Conservation (phyloP, 2,888 invertebrate species). For the Nomada ruficornis region DNA sequence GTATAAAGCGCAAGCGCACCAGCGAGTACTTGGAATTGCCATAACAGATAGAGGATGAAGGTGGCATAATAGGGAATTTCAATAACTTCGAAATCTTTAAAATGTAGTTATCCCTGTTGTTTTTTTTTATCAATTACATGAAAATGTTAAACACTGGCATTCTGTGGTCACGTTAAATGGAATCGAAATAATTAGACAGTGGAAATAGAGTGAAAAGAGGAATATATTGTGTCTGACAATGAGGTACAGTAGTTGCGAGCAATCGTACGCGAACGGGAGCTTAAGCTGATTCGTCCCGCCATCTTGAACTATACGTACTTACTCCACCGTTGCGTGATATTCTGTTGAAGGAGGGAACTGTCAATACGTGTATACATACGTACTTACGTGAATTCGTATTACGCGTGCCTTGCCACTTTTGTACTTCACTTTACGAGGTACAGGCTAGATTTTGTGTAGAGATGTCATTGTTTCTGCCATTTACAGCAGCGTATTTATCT, state of each 20-base stretch:
- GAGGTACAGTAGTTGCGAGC: conserved; percentile 5
- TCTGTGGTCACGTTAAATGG: not conserved
- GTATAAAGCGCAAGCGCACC: conserved; percentile 20
- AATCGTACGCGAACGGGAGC: not conserved
- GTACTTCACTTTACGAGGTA: not conserved
- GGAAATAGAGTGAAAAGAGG: not conserved
- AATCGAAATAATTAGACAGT: not conserved
- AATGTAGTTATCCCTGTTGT: conserved; percentile 1
- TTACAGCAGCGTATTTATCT: not conserved
- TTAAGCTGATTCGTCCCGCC: conserved; percentile 56
- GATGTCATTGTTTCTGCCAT: conserved; percentile 1
- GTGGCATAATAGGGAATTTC: conserved; percentile 24
- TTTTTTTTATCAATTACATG: not conserved
- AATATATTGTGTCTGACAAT: not conserved
- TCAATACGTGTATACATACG: conserved; percentile 48
- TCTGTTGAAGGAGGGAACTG: conserved; percentile 59
- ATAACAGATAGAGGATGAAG: conserved; percentile 16
- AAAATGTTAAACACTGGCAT: not conserved
- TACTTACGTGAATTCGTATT: conserved; percentile 25
- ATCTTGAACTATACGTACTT: conserved; percentile 56
- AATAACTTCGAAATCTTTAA: conserved; percentile 19
- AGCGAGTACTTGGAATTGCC: conserved; percentile 25
- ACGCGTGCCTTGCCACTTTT: conserved; percentile 38
- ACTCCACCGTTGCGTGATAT: conserved; percentile 34
- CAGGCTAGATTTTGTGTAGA: not conserved